Evolutionary conservation across 2,797 vertebrate species (phyloP).

Genomic region (Pterois miles): DNA sequence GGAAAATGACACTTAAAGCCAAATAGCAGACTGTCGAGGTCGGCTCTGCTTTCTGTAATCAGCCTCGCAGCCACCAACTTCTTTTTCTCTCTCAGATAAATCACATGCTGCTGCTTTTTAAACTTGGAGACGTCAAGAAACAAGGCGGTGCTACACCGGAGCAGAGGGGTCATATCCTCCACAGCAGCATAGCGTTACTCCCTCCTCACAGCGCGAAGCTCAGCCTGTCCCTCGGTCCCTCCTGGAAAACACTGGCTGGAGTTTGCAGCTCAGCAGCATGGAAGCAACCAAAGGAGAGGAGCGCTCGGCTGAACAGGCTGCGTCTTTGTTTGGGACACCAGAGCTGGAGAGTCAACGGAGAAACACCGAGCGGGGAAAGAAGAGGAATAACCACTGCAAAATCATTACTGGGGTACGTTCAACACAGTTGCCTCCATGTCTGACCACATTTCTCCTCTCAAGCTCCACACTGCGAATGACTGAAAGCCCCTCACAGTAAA

Average conservation of each 20-base stretch:
- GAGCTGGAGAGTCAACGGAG: constrained; percentile 64
- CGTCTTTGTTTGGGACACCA: constrained; percentile 61
- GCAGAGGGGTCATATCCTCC: constrained; percentile 10
- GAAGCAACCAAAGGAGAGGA: constrained; percentile 68
- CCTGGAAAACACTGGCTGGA: constrained; percentile 6
- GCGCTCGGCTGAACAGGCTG: constrained; percentile 50
- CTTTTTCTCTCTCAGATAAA: not conserved
- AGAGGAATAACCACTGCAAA: constrained; percentile 50
- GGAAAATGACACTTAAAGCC: not conserved
- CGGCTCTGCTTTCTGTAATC: not conserved
- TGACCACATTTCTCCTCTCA: not conserved
- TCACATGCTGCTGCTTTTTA: not conserved
- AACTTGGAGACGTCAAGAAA: constrained; percentile 43
- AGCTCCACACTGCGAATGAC: not conserved
- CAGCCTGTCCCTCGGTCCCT: constrained; percentile 6
- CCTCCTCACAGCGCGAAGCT: not conserved
- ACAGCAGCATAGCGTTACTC: too few species aligned
- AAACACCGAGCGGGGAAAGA: constrained; percentile 1
- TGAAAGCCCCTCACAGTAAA: not conserved
- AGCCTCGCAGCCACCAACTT: not conserved
- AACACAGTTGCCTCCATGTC: not conserved
- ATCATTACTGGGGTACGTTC: constrained; percentile 74
- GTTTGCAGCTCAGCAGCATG: constrained; percentile 48
- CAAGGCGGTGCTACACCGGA: constrained; percentile 62
- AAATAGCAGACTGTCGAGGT: not conserved